A percentile compares a stretch with the other conserved stretches of the same genome.
phyloP scores from a whole-genome alignment of 2,888 invertebrate species.

The Volucella zonaria region DNA sequence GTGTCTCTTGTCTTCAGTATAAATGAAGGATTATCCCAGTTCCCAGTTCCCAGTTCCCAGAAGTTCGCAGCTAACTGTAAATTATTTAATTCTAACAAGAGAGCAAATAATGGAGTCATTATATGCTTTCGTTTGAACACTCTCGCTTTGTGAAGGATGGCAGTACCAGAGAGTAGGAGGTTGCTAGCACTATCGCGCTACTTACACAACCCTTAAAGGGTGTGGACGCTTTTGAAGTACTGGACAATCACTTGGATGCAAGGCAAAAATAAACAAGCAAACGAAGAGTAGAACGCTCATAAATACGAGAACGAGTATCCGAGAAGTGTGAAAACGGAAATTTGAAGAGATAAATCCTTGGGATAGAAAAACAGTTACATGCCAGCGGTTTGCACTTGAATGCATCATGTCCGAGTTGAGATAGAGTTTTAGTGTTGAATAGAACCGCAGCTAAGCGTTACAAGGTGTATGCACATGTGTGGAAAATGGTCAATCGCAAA shows the following conservation, averaged over 20 bases:
- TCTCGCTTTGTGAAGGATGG: background rate
- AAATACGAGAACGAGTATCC: background rate
- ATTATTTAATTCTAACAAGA: constrained; percentile 37
- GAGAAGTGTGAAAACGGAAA: constrained; percentile 58
- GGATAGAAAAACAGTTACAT: constrained; percentile 48
- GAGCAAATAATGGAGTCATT: constrained; percentile 48
- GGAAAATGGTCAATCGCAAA: constrained; percentile 31
- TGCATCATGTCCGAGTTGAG: constrained; percentile 20
- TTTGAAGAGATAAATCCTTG: constrained; percentile 63
- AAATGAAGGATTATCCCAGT: constrained; percentile 32
- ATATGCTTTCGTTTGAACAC: constrained; percentile 39
- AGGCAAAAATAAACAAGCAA: background rate
- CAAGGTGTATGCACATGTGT: constrained; percentile 23
- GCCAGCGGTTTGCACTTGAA: constrained; percentile 67
- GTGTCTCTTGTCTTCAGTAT: background rate
- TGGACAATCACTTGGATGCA: constrained; percentile 42
- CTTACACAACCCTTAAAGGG: constrained; percentile 45
- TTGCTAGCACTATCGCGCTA: constrained; percentile 29
- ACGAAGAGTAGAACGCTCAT: background rate
- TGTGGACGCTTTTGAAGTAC: constrained; percentile 61
- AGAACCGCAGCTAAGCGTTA: constrained; percentile 5
- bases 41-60: too few species aligned
- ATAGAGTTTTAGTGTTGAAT: constrained; percentile 35
- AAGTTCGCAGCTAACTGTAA: constrained; percentile 26
- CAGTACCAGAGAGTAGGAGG: background rate